phyloP scores from a whole-genome alignment of 2,888 invertebrate genomes.

The Rhabditoides inermis region DNA sequence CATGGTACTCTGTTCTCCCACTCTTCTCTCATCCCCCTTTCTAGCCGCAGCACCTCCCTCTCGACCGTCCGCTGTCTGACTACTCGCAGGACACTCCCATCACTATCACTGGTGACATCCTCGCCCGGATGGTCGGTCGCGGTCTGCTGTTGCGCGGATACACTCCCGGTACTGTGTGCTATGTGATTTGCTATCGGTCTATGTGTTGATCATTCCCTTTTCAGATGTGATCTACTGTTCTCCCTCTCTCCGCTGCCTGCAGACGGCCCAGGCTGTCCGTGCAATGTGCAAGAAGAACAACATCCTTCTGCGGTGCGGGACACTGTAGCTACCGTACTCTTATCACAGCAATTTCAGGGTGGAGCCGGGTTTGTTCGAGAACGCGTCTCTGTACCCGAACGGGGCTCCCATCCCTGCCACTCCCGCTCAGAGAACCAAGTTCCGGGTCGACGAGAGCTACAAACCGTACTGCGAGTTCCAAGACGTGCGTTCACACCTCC shows the following conservation, averaged over 20 bases:
- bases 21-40: not conserved
- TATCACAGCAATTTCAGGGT: constrained; percentile 22
- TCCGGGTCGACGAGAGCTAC: no score
- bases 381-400: constrained; percentile 23
- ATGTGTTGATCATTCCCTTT: not conserved
- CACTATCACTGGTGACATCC: constrained; percentile 26
- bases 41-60: constrained; percentile 20
- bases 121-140: constrained; percentile 35
- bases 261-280: constrained; percentile 30
- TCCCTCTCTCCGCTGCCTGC: constrained; percentile 39
- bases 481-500: not conserved
- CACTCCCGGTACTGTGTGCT: constrained; percentile 17
- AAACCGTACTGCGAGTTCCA: not conserved
- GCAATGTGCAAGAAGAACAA: constrained; percentile 11
- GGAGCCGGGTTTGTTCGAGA: constrained; percentile 38
- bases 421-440: constrained; percentile 11
- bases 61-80: constrained; percentile 22
- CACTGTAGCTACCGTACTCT: no score
- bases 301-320: constrained; percentile 9
- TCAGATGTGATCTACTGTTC: constrained; percentile 37
- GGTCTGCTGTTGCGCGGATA: constrained; percentile 16
- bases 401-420: constrained; percentile 17
- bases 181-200: not conserved
- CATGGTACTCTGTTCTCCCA: constrained; percentile 11
- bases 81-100: constrained; percentile 31